phyloP scores from a whole-genome alignment of 2,888 invertebrate species.

The Dasysyrphus albostriatus region DNA sequence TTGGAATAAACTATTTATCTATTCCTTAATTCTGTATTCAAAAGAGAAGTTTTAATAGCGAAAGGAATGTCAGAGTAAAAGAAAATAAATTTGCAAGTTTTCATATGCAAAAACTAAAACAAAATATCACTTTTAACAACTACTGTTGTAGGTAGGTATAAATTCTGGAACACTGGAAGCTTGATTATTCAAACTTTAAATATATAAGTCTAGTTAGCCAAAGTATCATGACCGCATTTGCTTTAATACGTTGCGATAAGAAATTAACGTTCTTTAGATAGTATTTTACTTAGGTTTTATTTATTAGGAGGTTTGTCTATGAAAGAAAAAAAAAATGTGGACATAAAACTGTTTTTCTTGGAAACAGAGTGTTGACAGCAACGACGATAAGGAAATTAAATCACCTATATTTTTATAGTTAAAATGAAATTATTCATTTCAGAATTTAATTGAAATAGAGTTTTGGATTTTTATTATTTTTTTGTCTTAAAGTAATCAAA shows the following conservation, averaged over 20 bases:
- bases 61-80: not conserved
- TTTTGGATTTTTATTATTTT: too few species aligned
- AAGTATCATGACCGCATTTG: constrained; percentile 36
- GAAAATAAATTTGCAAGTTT: constrained; percentile 32
- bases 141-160: not conserved
- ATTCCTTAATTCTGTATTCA: constrained; percentile 23
- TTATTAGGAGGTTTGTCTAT: not conserved
- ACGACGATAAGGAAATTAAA: constrained; percentile 11
- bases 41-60: not conserved
- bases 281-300: not conserved
- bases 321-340: not conserved
- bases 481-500: too few species aligned
- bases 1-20: constrained; percentile 46
- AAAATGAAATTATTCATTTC: constrained; percentile 5
- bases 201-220: not conserved
- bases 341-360: constrained; percentile 4
- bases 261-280: constrained; percentile 11
- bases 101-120: too few species aligned
- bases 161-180: not conserved
- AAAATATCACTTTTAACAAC: not conserved
- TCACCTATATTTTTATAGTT: not conserved
- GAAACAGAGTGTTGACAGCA: not conserved
- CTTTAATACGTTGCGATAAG: constrained; percentile 1
- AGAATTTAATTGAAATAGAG: too few species aligned
- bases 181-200: not conserved